Conservation (phyloP, 2,888 invertebrate genomes). For the Limnephilus lunatus region DNA sequence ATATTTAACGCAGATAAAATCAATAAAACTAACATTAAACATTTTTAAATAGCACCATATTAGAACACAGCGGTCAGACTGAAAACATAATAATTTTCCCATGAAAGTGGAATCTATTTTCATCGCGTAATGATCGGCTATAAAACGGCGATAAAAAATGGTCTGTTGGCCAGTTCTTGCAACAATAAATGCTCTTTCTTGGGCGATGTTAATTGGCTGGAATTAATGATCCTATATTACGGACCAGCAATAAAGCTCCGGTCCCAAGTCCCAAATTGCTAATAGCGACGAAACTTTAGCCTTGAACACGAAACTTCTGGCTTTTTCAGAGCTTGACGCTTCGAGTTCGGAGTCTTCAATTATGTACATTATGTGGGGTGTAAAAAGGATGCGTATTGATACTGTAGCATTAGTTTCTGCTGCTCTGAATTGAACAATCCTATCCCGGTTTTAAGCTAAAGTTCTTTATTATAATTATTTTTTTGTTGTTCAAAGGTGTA, state of each 20-base stretch:
- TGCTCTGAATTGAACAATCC: background rate
- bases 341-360: background rate
- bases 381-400: background rate
- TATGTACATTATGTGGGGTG: background rate
- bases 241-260: constrained; percentile 28
- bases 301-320: background rate
- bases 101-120: background rate
- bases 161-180: background rate
- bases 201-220: constrained; percentile 32
- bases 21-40: background rate
- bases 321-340: background rate
- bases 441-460: too few species aligned
- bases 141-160: background rate
- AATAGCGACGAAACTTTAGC: constrained; percentile 14
- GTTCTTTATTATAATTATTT: too few species aligned
- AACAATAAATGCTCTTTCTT: constrained; percentile 28
- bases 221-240: constrained; percentile 34
- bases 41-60: background rate
- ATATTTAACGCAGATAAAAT: background rate
- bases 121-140: background rate
- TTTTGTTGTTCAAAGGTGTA: too few species aligned
- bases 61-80: background rate
- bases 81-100: background rate
- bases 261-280: constrained; percentile 34
- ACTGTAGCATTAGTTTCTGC: background rate